Conservation (phyloP, 2,113 vertebrate species). For the Crotalus tigris region DNA sequence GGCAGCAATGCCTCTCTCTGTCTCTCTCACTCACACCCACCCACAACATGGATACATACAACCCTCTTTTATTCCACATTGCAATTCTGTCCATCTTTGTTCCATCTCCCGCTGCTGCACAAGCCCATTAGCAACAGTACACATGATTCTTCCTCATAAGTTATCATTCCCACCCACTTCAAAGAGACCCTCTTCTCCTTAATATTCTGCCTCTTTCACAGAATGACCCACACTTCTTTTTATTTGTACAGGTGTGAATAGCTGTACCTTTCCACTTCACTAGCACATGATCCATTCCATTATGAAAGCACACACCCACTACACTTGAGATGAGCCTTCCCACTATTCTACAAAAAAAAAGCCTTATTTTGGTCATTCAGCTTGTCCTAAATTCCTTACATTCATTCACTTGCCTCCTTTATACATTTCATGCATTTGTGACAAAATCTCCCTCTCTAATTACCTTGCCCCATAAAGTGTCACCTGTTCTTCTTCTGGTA, state of each 20-base stretch:
- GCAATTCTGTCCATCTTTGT: background rate
- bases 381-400: background rate
- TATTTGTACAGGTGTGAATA: background rate
- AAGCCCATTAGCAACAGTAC: background rate
- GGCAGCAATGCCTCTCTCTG: background rate
- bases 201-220: background rate
- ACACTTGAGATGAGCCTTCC: background rate
- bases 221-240: background rate
- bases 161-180: background rate
- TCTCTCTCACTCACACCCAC: background rate
- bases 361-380: background rate
- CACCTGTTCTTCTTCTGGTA: background rate
- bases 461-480: background rate
- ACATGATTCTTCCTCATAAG: background rate
- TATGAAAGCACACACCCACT: background rate
- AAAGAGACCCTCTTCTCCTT: background rate
- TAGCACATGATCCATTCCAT: background rate
- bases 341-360: background rate
- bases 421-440: background rate
- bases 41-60: too few relatives aligned
- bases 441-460: background rate
- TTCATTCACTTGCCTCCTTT: background rate
- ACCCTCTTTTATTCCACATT: too few relatives aligned
- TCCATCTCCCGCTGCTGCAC: background rate
- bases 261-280: background rate